Percentiles rank a stretch among this genome's conserved stretches.
These are phyloP conservation scores for Antennarius striatus DNA, from an alignment of 2,113 vertebrate species.

Conservation along the genomic window DNA sequence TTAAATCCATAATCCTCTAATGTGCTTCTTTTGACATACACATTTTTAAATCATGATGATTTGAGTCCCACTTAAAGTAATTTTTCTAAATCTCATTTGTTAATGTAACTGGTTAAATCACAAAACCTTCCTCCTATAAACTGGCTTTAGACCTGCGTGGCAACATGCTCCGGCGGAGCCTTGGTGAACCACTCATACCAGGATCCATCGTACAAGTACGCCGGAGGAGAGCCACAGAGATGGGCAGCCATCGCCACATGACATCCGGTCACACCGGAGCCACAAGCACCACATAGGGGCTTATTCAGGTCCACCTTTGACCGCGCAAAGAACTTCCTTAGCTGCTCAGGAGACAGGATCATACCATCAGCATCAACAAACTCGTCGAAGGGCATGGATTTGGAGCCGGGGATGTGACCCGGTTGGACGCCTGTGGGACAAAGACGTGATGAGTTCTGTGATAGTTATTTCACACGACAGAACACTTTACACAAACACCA, in stretches of 20 bases:
- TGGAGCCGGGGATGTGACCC: constrained; percentile 44
- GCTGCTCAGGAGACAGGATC: constrained; percentile 39
- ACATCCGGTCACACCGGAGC: constrained; percentile 88
- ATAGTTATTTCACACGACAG: no score
- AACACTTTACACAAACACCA: no score
- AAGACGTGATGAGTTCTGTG: no score
- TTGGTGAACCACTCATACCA: constrained; percentile 90
- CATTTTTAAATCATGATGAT: not conserved
- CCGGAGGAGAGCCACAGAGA: constrained; percentile 82
- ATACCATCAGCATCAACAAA: constrained; percentile 23
- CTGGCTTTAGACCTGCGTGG: constrained; percentile 83
- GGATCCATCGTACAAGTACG: constrained; percentile 84
- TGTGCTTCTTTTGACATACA: not conserved
- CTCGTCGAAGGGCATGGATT: constrained; percentile 38
- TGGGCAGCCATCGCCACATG: constrained; percentile 85
- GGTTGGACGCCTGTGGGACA: constrained; percentile 25
- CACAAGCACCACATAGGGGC: constrained; percentile 83
- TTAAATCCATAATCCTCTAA: no score
- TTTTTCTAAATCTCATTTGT: no score
- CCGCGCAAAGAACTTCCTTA: constrained; percentile 34
- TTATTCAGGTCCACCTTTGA: constrained; percentile 77
- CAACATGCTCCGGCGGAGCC: constrained; percentile 82
- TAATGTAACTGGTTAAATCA: no score
- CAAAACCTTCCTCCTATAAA: not conserved
- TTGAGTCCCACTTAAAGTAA: no score